These are phyloP conservation scores for Rousettus madagascariensis DNA, from an alignment of 2,797 vertebrate genomes.

Conservation along the genomic window DNA sequence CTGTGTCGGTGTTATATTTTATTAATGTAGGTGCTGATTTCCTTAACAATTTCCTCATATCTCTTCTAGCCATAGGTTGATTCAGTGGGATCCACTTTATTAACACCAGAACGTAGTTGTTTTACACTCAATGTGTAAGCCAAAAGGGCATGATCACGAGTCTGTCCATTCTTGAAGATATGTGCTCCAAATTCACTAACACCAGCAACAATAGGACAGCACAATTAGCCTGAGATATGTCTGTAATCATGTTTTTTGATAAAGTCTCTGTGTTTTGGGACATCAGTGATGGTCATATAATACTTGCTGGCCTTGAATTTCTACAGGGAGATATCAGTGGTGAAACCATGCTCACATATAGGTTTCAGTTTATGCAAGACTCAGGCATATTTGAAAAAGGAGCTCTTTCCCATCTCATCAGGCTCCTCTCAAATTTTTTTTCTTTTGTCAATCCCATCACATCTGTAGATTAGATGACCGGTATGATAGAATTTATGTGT, in stretches of 20 bases:
- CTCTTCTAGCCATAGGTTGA: not conserved
- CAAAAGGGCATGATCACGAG: not conserved
- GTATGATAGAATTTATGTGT: not conserved
- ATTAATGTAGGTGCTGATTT: not conserved
- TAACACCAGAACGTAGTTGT: not conserved
- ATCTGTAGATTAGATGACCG: not conserved
- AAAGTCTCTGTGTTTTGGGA: not conserved
- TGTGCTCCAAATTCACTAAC: not conserved
- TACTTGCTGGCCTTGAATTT: not conserved
- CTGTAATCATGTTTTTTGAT: not conserved
- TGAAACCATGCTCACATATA: not conserved
- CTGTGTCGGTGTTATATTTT: not conserved
- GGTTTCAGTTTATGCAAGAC: not conserved
- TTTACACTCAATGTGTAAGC: not conserved
- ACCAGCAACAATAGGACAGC: not conserved
- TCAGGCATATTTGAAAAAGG: not conserved
- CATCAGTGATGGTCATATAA: not conserved
- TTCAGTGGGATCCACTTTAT: not conserved
- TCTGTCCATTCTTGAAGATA: not conserved
- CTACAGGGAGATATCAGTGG: not conserved
- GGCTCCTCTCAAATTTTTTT: not conserved
- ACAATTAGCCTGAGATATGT: not conserved
- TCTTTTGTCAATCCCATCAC: not conserved
- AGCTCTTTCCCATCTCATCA: not conserved
- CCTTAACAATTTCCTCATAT: not conserved